Base-by-base conservation (phyloP, 2,797 vertebrate genomes). In the Hemibagrus guttatus region DNA sequence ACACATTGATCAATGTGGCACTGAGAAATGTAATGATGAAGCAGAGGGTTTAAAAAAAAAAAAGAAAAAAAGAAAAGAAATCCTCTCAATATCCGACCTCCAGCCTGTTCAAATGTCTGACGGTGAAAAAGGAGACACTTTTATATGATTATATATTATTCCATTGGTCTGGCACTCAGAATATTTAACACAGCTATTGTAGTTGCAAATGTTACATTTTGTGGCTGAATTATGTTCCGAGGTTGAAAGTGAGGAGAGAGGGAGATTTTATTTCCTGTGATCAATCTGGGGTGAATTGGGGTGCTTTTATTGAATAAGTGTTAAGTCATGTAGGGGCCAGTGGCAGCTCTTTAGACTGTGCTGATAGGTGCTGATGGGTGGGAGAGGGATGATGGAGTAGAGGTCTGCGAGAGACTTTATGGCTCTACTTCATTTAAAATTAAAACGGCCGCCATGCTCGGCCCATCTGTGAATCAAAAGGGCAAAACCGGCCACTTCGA, bases 251-350 rank as follows among this genome's bases (percentile, higher is more conserved):
- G 88, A 76, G 78, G 23, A 63, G 66, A 91, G 69, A 35, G 88
- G 69, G 76, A 74, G 66, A 88, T 93, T 89, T 92, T 90, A 82
- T 89, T 90, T 90, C 90, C 88, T 84, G n/a, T 61, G 4, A 81
- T 92, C 91, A 88, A 90, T 87, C 89, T 75, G 87, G 58, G 88
- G 61, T 85, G 90, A 93, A 90, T 87, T 85, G 90, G 83, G 91
- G 89, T 90, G 89, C 88, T 89, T 93, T 92, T 92, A 95, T 93
- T 93, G 92, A 93, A 94, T 93, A 92, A 83, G 85, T 90, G 89
- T 94, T 92, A 93, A 93, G 91, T 92, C 88, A 90, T 81, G 16
- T 89, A 90, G 92, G 92, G 90, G 91, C 93, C 91, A 89, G 74
- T 90, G 92, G 85, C 89, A 91, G 90, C 56, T 86, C 83, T 88